Evolutionary conservation across 2,113 vertebrate species (phyloP).

Genomic region (Nicator chloris): DNA sequence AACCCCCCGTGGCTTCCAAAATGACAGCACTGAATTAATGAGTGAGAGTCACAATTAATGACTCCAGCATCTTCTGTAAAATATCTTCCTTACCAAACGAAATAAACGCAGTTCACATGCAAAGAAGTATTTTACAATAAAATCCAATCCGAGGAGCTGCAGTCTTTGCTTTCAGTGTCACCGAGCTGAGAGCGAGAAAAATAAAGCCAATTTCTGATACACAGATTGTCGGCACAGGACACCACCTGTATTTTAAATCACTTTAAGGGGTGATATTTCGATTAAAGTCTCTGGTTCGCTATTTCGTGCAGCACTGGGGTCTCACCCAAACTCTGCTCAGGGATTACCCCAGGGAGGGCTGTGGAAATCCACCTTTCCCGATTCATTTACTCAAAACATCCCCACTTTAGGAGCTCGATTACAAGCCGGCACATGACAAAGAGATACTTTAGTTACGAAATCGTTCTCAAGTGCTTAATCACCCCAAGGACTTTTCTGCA

Average conservation of each 20-base stretch:
- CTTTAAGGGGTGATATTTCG: accelerated
- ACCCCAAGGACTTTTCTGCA: not conserved
- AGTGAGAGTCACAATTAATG: accelerated
- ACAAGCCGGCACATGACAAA: not conserved
- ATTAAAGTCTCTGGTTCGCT: not conserved
- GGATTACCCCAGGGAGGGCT: accelerated
- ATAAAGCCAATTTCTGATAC: accelerated
- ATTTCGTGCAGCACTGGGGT: no score
- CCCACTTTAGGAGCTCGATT: no score
- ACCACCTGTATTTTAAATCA: not conserved
- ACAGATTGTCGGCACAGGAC: not conserved
- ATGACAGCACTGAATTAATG: no score
- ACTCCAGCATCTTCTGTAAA: not conserved
- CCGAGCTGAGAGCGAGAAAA: not conserved
- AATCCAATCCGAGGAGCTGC: not conserved
- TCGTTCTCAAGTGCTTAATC: not conserved
- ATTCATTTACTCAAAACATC: not conserved
- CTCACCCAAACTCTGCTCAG: not conserved
- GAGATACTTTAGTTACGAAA: not conserved
- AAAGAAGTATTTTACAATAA: not conserved
- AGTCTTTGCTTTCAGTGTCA: not conserved
- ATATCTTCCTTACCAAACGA: not conserved
- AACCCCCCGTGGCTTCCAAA: accelerated
- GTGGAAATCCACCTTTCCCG: not conserved
- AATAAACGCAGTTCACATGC: not conserved